phyloP scores from a whole-genome alignment of 2,113 vertebrate species.

The Colius striatus region DNA sequence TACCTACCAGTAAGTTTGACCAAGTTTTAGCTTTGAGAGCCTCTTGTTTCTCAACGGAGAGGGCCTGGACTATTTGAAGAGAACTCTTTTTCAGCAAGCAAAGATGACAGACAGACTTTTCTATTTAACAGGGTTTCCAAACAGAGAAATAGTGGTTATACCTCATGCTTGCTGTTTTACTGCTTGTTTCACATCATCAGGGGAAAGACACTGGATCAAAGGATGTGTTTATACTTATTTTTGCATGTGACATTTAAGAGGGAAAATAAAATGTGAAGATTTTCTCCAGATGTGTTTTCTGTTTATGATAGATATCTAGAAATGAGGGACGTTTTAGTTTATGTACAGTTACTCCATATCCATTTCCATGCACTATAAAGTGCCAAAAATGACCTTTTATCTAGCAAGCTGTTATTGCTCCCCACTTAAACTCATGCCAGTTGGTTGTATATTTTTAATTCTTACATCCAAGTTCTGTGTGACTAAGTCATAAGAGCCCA shows the following conservation, averaged over 20 bases:
- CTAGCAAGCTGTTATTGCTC: background rate
- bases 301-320: background rate
- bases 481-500: constrained; percentile 22
- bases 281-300: constrained; percentile 29
- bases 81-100: background rate
- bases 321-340: background rate
- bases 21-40: background rate
- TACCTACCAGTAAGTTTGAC: background rate
- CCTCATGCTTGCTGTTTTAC: background rate
- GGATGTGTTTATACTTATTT: background rate
- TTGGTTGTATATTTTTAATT: background rate
- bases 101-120: background rate
- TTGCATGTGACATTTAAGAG: constrained; percentile 9
- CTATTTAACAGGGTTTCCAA: background rate
- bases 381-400: background rate
- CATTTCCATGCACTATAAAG: background rate
- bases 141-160: background rate
- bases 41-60: background rate
- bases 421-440: constrained; percentile 24
- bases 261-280: background rate
- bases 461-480: constrained; percentile 10
- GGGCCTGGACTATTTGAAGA: background rate
- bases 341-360: background rate
- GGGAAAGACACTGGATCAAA: background rate
- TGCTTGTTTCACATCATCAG: background rate